A percentile compares a stretch with the other conserved stretches of the same genome.
Conservation (phyloP, 2,888 invertebrate species). For the Dicyrtoma fusca region DNA sequence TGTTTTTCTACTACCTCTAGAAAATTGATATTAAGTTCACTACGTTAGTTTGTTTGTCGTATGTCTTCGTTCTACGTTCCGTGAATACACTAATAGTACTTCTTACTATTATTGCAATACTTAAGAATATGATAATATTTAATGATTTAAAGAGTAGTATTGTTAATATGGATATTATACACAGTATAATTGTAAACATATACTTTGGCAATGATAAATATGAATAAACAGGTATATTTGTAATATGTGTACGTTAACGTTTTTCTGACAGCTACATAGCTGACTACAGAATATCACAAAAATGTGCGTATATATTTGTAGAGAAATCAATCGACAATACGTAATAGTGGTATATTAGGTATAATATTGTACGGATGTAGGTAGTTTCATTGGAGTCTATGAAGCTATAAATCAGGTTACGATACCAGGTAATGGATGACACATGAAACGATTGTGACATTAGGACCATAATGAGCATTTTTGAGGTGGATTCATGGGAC, state of each 20-base stretch:
- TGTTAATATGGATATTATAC: too few species aligned
- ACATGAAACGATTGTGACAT: not conserved
- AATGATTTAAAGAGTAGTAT: not conserved
- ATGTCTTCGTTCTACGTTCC: too few species aligned
- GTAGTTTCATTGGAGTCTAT: not conserved
- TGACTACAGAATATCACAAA: slow-evolving; percentile 24
- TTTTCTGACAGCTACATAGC: slow-evolving; percentile 11
- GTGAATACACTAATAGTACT: not conserved
- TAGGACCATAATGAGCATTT: slow-evolving; percentile 59
- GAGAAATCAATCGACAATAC: not conserved
- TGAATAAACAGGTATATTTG: slow-evolving; percentile 10
- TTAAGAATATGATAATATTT: not conserved
- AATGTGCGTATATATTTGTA: slow-evolving; percentile 27
- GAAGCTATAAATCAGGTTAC: too few species aligned
- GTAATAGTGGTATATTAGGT: not conserved
- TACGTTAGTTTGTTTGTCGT: too few species aligned
- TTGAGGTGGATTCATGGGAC: slow-evolving; percentile 60
- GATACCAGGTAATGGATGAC: too few species aligned
- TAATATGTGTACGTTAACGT: too few species aligned
- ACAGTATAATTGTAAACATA: too few species aligned
- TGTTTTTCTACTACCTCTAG: too few species aligned
- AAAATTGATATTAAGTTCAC: too few species aligned
- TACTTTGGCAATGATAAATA: not conserved
- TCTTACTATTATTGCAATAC: not conserved
- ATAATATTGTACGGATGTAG: not conserved